These are phyloP conservation scores for Paramisgurnus dabryanus DNA, from an alignment of 2,113 vertebrate genomes.

Conservation along the genomic window DNA sequence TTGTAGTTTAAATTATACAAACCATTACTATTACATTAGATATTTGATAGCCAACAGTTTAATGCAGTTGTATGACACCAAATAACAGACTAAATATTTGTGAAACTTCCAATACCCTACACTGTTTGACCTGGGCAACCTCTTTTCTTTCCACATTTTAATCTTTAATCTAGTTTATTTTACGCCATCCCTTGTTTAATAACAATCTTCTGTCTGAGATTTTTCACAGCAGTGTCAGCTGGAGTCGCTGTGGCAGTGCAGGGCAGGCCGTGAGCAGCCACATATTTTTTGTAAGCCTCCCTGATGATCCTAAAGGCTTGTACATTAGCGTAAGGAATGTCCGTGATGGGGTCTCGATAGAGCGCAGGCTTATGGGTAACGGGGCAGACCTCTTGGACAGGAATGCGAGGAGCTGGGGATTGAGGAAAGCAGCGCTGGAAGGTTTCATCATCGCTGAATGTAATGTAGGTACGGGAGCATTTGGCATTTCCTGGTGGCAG, in stretches of 20 bases:
- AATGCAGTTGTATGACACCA: neutral
- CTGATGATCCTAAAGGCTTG: slow-evolving; percentile 94
- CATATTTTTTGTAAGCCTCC: slow-evolving; percentile 93
- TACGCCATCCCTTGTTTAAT: slow-evolving; percentile 45
- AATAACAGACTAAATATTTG: neutral
- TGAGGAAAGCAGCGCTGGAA: slow-evolving; percentile 81
- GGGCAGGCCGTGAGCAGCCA: slow-evolving; percentile 89
- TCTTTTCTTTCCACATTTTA: neutral
- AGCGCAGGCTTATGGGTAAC: slow-evolving; percentile 89
- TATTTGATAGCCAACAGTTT: neutral
- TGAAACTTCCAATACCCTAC: too few relatives aligned
- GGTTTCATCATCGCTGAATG: slow-evolving; percentile 89
- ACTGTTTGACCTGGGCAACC: neutral
- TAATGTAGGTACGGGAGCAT: slow-evolving; percentile 91
- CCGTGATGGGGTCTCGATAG: slow-evolving; percentile 93
- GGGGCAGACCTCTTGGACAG: slow-evolving; percentile 87
- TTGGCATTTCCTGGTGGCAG: slow-evolving; percentile 66
- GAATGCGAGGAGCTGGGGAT: slow-evolving; percentile 68
- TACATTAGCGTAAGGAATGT: slow-evolving; percentile 90
- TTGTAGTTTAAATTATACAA: neutral
- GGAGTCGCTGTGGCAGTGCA: slow-evolving; percentile 70
- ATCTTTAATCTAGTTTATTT: neutral
- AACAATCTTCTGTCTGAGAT: slow-evolving; percentile 37
- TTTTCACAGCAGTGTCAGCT: slow-evolving; percentile 3
- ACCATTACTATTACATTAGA: neutral